A percentile compares a stretch with the other conserved stretches of the same genome.
Conservation (phyloP, 1,140 invertebrate genomes). For the Drosophila punjabiensis region DNA sequence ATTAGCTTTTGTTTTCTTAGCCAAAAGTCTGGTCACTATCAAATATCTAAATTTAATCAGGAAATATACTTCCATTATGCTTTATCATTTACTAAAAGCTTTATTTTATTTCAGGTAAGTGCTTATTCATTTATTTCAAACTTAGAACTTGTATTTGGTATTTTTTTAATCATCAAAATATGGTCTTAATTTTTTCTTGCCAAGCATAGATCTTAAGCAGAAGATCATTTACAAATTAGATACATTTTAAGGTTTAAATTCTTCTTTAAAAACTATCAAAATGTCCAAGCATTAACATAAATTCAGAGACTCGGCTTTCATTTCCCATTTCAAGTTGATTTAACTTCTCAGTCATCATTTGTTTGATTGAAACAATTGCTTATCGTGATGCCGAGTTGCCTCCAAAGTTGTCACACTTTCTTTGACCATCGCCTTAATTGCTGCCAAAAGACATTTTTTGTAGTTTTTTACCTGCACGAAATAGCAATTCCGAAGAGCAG, state of each 20-base stretch:
- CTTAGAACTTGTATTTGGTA: neutral
- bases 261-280: neutral
- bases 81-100: neutral
- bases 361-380: conserved; percentile 47
- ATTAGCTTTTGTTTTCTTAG: neutral
- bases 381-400: conserved; percentile 35
- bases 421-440: conserved; percentile 57
- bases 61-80: neutral
- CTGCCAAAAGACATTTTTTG: conserved; percentile 26
- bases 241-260: neutral
- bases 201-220: neutral
- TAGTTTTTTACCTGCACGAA: conserved; percentile 46
- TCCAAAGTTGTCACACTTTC: conserved; percentile 58
- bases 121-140: neutral
- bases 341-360: conserved; percentile 13
- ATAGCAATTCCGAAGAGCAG: conserved; percentile 34
- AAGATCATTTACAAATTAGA: neutral
- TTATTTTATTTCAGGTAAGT: neutral
- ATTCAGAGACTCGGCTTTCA: conserved; percentile 6
- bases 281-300: neutral
- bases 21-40: neutral
- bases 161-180: neutral
- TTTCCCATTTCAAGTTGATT: neutral
- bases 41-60: neutral
- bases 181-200: neutral